Evolutionary conservation across 2,113 vertebrate genomes (phyloP).

Genomic region (Etheostoma cragini): DNA sequence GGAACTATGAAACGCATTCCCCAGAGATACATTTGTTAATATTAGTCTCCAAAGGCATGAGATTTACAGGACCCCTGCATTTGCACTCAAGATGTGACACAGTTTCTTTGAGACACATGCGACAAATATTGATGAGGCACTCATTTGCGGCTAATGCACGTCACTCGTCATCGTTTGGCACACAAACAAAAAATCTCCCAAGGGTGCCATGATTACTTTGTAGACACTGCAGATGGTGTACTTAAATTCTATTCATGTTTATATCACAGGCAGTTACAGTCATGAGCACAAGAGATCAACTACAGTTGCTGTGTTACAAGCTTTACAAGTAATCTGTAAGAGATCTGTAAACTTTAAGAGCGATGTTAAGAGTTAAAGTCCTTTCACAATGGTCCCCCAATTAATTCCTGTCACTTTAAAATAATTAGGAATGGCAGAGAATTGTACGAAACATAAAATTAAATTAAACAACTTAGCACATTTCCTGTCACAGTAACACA

Average conservation of each 20-base stretch:
- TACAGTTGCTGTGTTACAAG: not conserved
- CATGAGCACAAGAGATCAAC: not conserved
- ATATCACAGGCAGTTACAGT: conserved; percentile 16
- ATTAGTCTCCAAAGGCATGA: conserved; percentile 71
- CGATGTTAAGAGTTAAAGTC: not conserved
- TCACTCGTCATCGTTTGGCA: conserved; percentile 44
- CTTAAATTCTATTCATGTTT: conserved; percentile 13
- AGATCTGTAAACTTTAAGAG: not conserved
- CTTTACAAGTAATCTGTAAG: not conserved
- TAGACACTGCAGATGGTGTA: conserved; percentile 24
- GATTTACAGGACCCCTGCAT: conserved; percentile 73
- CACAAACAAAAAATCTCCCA: conserved; percentile 20
- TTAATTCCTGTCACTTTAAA: not conserved
- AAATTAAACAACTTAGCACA: conserved; percentile 33
- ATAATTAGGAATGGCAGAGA: not conserved
- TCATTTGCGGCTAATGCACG: conserved; percentile 28
- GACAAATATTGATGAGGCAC: conserved; percentile 67
- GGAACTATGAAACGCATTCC: conserved; percentile 67
- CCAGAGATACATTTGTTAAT: conserved; percentile 80
- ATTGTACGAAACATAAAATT: not conserved
- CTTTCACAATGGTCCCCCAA: not conserved
- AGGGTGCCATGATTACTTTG: not conserved
- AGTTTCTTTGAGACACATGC: conserved; percentile 59
- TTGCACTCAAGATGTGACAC: conserved; percentile 79
- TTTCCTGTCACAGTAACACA: conserved; percentile 46